A percentile compares a stretch with the other conserved stretches of the same genome.
Conservation (phyloP, 2,797 vertebrate species). For the Myotis vivesi region DNA sequence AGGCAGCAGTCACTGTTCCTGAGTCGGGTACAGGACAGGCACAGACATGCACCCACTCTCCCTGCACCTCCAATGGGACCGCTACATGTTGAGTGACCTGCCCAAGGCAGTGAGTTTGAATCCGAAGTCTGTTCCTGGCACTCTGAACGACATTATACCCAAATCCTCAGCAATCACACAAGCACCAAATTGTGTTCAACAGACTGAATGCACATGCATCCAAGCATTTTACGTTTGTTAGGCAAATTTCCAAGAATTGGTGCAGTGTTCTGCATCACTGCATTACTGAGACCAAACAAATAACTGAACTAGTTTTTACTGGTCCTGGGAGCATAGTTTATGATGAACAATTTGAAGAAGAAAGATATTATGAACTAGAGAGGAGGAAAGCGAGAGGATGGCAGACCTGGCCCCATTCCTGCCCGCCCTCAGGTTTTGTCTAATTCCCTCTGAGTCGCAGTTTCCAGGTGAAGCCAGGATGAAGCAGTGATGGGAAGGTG, state of each 20-base stretch:
- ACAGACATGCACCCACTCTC: rapidly evolving
- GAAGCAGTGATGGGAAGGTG: neutral
- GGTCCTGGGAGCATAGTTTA: too few species aligned
- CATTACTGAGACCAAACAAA: neutral
- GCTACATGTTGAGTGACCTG: neutral
- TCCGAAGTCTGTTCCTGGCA: neutral
- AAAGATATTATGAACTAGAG: neutral
- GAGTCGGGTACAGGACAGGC: too few species aligned
- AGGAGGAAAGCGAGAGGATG: neutral
- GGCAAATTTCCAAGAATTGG: neutral
- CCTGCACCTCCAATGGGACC: neutral
- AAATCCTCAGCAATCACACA: neutral
- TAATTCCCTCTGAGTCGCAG: neutral
- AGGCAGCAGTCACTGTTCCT: rapidly evolving
- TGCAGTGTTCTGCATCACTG: neutral
- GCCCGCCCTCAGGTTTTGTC: neutral
- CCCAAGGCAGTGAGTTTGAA: neutral
- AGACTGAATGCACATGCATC: neutral
- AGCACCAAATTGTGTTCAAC: neutral
- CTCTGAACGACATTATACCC: neutral
- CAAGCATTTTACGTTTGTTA: neutral
- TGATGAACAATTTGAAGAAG: neutral
- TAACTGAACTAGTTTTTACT: neutral
- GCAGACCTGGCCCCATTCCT: neutral
- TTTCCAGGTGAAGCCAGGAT: neutral